Base-by-base conservation (phyloP, 1,140 invertebrate genomes). In the Drosophila pectinifera region DNA sequence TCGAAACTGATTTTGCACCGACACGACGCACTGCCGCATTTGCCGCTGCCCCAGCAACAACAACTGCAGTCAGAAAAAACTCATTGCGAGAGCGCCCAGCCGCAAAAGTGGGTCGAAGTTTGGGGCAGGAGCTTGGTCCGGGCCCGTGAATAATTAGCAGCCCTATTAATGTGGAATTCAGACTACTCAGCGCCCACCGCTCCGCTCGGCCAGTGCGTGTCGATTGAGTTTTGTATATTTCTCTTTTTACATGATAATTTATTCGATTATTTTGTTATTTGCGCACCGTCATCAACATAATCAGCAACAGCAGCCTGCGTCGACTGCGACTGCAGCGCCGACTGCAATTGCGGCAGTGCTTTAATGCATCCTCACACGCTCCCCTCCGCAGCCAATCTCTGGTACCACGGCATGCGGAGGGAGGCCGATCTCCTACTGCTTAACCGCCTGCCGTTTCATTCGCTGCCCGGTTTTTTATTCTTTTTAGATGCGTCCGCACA, bases 1-100 rank as follows among this genome's bases (percentile, higher is more conserved):
- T 89, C 84, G 84, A 89, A 89, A 89, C 84, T 89, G 84, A 89
- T 89, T 89, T 82, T 84, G 56, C 61, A 62, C 61, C 49, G 70
- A 46, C 31, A 45, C 46, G 38, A 64, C 42, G 46, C 64, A 45
- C 62, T 57, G 74, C 63, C 68, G 67, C 80, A 67, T 69, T 61
- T 74, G 24, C 28, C 28, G 55, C 43, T 39, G 53, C 38, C 18
- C 31, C 45, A 54, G 22, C 76, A 76, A 51, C 72, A 73, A 51
- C 48, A 84, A 57, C 36, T 62, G 31, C 57, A 58, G 41, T 53
- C 69, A 76, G 28, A 75, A 82, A 80, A 84, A 84, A 80, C 73
- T 81, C 64, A 85, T 88, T 80, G 81, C 70, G 65, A 81, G 58
- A 56, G 59, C 57, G 63, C 45, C 45, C 48, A 53, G 20, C 75